Base-by-base conservation (phyloP, 2,797 vertebrate genomes). In the Siniperca obscura region DNA sequence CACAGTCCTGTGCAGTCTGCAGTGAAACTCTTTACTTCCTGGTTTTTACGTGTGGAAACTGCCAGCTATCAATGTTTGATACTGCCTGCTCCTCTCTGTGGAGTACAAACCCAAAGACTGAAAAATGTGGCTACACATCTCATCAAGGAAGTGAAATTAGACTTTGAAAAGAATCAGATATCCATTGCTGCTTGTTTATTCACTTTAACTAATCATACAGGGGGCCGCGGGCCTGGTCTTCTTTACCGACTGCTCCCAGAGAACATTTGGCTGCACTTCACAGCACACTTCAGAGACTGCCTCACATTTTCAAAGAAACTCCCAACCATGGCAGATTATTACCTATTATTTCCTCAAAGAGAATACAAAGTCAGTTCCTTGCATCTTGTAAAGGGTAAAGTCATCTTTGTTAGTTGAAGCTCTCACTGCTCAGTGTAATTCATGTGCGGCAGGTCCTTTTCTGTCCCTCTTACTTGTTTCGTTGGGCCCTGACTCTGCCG, bases 291-390 rank as follows among this genome's bases (percentile, higher is more conserved):
- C 82, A 87, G 70, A 91, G 59, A 61, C 34, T 16, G 73, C 38
- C 74, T 72, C 21, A 34, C 40, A 66, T 74, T 79, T 85, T 87
- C 86, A 92, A 87, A 92, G 88, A 74, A 71, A 71, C 68, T 86
- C 59, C 30, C 13, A 67, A 73, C 74, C 75, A 44, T 2, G 16
- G 61, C 81, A 83, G 13, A 86, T 89, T 83, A 88, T 78, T 77
- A 30, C 21, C 82, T 71, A 75, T 83, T 76, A 89, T 78, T 83
- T 83, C 82, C 85, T 89, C 84, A 87, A 90, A 91, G 86, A 89
- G 85, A 91, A 90, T 86, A 40, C 11, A 44, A 73, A 88, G 86
- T 81, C 66, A 60, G 81, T 48, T 84, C 59, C 64, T 60, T 61
- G 55, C 34, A 0, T 87, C 73, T 83, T 40, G 50, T 62, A 50